phyloP scores from a whole-genome alignment of 2,888 invertebrate species.

The Orchesella flavescens region DNA sequence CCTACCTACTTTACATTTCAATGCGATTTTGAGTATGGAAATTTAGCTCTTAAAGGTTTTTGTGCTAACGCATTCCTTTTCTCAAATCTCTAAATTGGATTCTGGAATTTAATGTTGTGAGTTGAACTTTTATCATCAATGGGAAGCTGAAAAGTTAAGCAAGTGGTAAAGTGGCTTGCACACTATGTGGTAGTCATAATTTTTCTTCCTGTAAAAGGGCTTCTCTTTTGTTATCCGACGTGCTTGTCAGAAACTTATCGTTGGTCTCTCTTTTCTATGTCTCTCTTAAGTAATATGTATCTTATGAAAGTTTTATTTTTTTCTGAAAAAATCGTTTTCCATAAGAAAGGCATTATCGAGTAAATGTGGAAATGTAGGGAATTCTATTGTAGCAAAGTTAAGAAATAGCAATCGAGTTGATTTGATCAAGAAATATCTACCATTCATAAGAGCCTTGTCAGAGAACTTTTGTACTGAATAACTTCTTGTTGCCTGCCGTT shows the following conservation, averaged over 20 bases:
- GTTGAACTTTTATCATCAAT: constrained; percentile 11
- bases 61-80: neutral
- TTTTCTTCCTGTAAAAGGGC: neutral
- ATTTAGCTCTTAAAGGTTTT: neutral
- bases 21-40: too few relatives aligned
- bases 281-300: constrained; percentile 17
- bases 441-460: constrained; percentile 18
- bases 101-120: neutral
- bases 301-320: constrained; percentile 13
- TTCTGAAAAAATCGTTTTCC: constrained; percentile 13
- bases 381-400: constrained; percentile 26
- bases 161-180: constrained; percentile 16
- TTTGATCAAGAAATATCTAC: constrained; percentile 28
- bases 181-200: constrained; percentile 13
- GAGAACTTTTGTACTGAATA: constrained; percentile 32
- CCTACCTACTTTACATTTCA: too few relatives aligned
- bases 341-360: constrained; percentile 20
- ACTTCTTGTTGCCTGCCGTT: neutral
- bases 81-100: neutral
- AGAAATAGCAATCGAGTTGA: constrained; percentile 35
- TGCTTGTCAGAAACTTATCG: constrained; percentile 13
- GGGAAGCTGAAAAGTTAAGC: constrained; percentile 15
- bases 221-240: neutral
- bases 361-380: constrained; percentile 19
- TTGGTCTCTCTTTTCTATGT: neutral